Evolutionary conservation across 2,113 vertebrate species (phyloP).

Genomic region (Manacus vitellinus): DNA sequence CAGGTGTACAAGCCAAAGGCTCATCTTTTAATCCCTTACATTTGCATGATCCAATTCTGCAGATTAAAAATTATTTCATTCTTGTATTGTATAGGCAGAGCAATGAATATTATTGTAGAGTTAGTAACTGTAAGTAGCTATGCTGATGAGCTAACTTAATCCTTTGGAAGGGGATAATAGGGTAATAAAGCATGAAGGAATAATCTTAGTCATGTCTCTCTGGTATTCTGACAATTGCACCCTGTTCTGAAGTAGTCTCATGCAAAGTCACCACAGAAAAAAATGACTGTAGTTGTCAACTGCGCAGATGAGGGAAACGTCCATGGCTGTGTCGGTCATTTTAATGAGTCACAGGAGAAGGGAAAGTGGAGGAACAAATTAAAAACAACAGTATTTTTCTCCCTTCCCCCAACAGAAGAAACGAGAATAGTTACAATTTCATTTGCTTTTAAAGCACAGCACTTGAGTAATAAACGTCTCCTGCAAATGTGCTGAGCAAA

Average conservation of each 20-base stretch:
- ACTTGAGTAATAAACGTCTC: conserved; percentile 69
- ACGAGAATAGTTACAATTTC: conserved; percentile 68
- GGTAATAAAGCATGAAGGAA: conserved; percentile 28
- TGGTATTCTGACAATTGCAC: conserved; percentile 27
- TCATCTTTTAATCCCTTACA: conserved; percentile 54
- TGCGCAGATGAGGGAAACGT: conserved; percentile 4
- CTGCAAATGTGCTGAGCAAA: conserved; percentile 81
- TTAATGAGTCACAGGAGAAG: conserved; percentile 62
- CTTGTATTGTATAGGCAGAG: neutral
- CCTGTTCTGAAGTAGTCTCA: conserved; percentile 14
- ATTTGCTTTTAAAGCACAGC: conserved; percentile 72
- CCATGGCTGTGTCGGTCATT: conserved; percentile 42
- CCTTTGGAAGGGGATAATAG: conserved; percentile 23
- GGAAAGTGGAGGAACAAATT: conserved; percentile 57
- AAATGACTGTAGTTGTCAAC: neutral
- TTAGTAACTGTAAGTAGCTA: conserved; percentile 33
- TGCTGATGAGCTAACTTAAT: conserved; percentile 40
- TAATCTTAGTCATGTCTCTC: conserved; percentile 32
- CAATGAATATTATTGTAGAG: conserved; percentile 7
- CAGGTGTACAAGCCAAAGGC: conserved; percentile 46
- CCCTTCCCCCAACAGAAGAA: conserved; percentile 24
- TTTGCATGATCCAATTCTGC: conserved; percentile 4
- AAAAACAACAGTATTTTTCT: conserved; percentile 57
- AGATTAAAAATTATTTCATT: conserved; percentile 63
- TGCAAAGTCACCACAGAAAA: conserved; percentile 10